Percentiles rank a stretch among this genome's conserved stretches.
These are phyloP conservation scores for Ormia ochracea DNA, from an alignment of 2,888 invertebrate genomes.

Conservation along the genomic window DNA sequence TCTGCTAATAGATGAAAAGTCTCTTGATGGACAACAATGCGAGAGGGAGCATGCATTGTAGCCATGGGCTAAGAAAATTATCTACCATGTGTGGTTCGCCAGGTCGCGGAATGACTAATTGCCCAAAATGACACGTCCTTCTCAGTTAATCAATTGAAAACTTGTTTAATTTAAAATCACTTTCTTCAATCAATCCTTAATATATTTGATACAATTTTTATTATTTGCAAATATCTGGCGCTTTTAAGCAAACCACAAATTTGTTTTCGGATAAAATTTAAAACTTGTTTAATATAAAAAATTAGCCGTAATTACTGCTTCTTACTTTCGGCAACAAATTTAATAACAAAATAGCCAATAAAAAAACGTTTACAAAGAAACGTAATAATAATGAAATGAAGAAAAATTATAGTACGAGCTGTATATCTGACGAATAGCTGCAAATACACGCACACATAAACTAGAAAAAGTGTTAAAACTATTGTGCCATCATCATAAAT, in stretches of 20 bases:
- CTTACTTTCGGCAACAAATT: slow-evolving; percentile 37
- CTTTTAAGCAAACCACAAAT: slow-evolving; percentile 1
- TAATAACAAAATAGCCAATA: slow-evolving; percentile 12
- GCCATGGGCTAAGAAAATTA: no score
- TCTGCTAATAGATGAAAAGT: no score
- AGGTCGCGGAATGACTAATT: no score
- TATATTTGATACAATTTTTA: slow-evolving; percentile 1
- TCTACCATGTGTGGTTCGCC: no score
- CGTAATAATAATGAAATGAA: neutral
- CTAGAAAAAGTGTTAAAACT: slow-evolving; percentile 51
- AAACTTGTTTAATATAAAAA: slow-evolving; percentile 41
- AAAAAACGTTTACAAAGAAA: neutral
- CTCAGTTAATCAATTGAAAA: no score
- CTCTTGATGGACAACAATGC: no score
- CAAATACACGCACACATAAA: neutral
- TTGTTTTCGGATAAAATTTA: slow-evolving; percentile 21
- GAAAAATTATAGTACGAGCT: neutral
- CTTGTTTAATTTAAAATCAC: neutral
- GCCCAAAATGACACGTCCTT: no score
- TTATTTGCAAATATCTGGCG: slow-evolving; percentile 21
- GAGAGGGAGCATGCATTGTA: no score
- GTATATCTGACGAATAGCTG: neutral
- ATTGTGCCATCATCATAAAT: slow-evolving; percentile 47
- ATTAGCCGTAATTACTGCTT: slow-evolving; percentile 49
- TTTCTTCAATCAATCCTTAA: neutral